Conservation (phyloP, 2,113 vertebrate genomes). For the Prochilodus magdalenae region DNA sequence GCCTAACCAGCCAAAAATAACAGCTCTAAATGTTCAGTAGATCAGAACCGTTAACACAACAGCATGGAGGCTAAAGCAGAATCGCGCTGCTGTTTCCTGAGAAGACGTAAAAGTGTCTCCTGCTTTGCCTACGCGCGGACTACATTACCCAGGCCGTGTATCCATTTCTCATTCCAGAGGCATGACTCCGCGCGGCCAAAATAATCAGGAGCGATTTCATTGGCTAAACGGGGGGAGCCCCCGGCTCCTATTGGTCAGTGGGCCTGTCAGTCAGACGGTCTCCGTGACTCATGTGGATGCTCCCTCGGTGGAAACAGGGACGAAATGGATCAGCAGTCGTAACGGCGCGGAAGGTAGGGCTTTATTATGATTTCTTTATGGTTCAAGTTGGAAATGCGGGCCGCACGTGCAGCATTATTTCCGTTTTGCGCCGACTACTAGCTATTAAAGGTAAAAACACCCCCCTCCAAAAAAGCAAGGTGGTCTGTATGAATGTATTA, state of each 20-base stretch:
- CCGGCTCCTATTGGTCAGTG: constrained; percentile 57
- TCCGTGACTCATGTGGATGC: constrained; percentile 62
- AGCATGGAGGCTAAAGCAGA: not conserved
- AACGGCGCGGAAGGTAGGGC: constrained; percentile 66
- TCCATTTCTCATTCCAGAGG: constrained; percentile 41
- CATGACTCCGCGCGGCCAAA: constrained; percentile 1
- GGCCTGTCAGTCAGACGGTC: constrained; percentile 35
- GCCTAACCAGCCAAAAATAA: not conserved
- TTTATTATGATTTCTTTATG: constrained; percentile 26
- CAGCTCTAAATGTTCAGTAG: not conserved
- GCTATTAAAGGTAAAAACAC: not conserved
- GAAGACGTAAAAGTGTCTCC: not conserved
- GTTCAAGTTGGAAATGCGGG: not conserved
- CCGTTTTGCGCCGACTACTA: not conserved
- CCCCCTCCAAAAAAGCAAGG: no score
- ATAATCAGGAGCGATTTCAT: constrained; percentile 36
- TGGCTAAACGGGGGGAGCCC: constrained; percentile 51
- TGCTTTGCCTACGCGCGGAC: constrained; percentile 33
- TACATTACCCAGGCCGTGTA: constrained; percentile 50
- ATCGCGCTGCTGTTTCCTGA: not conserved
- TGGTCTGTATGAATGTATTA: constrained; percentile 5
- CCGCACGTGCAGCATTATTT: not conserved
- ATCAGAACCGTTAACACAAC: not conserved
- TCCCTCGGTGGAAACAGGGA: constrained; percentile 57
- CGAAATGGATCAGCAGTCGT: constrained; percentile 55